These are phyloP conservation scores for Mycalesis mineus DNA, from an alignment of 2,888 invertebrate species.

Conservation along the genomic window DNA sequence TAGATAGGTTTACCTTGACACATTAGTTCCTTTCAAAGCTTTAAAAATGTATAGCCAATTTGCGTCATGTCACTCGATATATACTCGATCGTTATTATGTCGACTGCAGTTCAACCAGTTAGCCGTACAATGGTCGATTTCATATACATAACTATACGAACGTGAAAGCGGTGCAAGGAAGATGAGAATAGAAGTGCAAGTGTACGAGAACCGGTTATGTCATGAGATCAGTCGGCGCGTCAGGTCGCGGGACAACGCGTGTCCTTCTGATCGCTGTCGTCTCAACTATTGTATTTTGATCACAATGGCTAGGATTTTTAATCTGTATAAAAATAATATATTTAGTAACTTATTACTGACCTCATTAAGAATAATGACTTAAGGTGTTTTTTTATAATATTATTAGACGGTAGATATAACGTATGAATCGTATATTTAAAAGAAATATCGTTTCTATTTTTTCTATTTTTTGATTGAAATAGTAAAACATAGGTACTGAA, in stretches of 20 bases:
- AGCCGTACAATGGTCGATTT: constrained; percentile 26
- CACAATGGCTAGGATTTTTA: too few species aligned
- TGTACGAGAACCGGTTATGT: constrained; percentile 56
- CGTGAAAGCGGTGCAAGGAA: constrained; percentile 46
- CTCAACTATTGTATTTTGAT: too few species aligned
- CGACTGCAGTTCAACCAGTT: constrained; percentile 23
- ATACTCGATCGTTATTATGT: not conserved
- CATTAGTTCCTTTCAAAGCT: not conserved
- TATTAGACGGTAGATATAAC: too few species aligned
- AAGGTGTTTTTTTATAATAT: too few species aligned
- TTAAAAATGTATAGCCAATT: constrained; percentile 2
- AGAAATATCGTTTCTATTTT: too few species aligned
- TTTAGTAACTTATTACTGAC: too few species aligned
- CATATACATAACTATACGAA: constrained; percentile 18
- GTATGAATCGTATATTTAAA: too few species aligned
- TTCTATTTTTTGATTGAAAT: too few species aligned
- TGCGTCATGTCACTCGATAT: not conserved
- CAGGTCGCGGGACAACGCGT: constrained; percentile 46
- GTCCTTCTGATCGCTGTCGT: constrained; percentile 53
- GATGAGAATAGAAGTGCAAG: constrained; percentile 58
- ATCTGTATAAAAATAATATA: too few species aligned
- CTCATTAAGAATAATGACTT: too few species aligned
- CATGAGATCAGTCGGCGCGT: constrained; percentile 30
- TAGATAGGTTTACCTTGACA: not conserved
- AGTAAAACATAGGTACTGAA: too few species aligned